Conservation (phyloP, 1,140 invertebrate species). For the honey bee (Apis mellifera) region DNA sequence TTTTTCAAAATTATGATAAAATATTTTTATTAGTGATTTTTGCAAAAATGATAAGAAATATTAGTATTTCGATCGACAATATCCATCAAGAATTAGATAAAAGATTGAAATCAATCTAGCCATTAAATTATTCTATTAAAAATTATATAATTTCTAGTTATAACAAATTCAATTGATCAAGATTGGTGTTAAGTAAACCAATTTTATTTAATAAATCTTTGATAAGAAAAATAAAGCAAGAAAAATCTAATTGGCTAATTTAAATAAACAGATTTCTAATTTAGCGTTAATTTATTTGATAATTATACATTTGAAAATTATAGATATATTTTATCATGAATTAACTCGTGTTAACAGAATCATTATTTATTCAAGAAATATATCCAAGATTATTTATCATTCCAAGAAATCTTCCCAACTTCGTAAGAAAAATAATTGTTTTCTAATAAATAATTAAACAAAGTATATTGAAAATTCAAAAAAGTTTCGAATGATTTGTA, state of each 20-base stretch:
- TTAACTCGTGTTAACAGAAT: no score
- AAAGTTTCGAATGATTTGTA: background rate
- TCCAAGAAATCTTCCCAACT: no score
- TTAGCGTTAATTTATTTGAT: no score
- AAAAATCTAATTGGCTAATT: background rate
- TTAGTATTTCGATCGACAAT: background rate
- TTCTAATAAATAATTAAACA: no score
- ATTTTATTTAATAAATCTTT: background rate
- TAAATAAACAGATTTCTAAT: background rate
- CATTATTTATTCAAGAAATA: no score
- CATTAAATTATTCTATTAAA: background rate
- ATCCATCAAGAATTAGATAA: background rate
- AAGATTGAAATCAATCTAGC: background rate
- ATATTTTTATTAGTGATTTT: background rate
- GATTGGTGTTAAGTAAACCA: background rate
- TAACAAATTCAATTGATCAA: background rate
- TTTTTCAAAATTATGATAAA: background rate
- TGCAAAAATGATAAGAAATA: background rate
- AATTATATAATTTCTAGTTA: background rate
- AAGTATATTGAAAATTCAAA: no score
- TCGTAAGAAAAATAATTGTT: no score
- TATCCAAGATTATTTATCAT: no score
- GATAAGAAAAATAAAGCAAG: background rate
- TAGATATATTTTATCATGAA: no score
- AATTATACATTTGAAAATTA: no score